These are phyloP conservation scores for Platynereis dumerilii DNA, from an alignment of 2,888 invertebrate genomes.

Conservation along the genomic window DNA sequence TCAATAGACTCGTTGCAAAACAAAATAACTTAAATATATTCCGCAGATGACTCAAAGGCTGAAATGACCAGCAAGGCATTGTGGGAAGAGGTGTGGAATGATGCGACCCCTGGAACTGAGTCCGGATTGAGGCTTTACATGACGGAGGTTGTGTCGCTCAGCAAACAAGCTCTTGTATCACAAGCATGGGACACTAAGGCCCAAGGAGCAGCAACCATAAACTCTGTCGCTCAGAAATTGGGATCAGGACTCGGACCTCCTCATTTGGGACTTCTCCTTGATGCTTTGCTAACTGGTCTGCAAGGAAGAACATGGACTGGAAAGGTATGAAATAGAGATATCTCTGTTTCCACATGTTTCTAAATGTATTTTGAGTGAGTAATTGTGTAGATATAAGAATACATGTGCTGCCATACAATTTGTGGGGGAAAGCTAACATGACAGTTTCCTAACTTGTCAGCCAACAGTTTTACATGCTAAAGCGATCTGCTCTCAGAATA, in stretches of 20 bases:
- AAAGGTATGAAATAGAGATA: slow-evolving; percentile 62
- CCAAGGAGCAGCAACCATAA: slow-evolving; percentile 83
- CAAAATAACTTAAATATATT: no score
- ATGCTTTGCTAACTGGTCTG: slow-evolving; percentile 74
- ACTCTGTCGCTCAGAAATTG: slow-evolving; percentile 78
- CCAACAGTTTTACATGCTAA: no score
- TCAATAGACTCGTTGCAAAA: no score
- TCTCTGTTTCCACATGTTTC: not conserved
- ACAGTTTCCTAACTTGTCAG: not conserved
- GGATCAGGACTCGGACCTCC: slow-evolving; percentile 72
- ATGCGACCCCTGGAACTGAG: slow-evolving; percentile 67
- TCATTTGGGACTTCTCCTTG: slow-evolving; percentile 68
- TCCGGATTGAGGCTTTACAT: slow-evolving; percentile 80
- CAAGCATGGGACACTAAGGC: slow-evolving; percentile 87
- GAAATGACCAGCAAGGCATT: not conserved
- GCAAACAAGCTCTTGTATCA: slow-evolving; percentile 78
- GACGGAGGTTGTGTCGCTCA: slow-evolving; percentile 73
- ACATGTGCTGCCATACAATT: no score
- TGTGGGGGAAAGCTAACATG: no score
- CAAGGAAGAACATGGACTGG: slow-evolving; percentile 88
- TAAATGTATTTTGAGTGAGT: no score
- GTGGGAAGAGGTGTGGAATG: slow-evolving; percentile 19
- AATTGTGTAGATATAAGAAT: no score
- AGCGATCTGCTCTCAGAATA: no score
- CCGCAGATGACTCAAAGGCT: no score